Evolutionary conservation across 2,113 vertebrate genomes (phyloP).

Genomic region (Nothocercus julius): DNA sequence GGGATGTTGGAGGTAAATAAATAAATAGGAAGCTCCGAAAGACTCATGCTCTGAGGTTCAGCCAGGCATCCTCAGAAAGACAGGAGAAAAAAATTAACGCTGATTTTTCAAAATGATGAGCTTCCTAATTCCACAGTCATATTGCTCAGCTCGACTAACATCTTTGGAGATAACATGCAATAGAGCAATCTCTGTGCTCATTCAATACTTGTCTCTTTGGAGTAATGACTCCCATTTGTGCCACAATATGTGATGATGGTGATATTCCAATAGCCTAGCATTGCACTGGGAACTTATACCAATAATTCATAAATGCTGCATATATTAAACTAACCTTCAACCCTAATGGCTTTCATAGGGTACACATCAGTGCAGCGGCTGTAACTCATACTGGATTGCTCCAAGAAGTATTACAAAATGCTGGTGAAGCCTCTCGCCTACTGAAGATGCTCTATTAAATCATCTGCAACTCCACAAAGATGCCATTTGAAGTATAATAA

Average conservation of each 20-base stretch:
- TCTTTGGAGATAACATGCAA: background rate
- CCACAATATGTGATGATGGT: slow-evolving; percentile 17
- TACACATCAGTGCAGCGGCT: background rate
- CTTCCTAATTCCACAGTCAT: background rate
- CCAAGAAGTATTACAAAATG: background rate
- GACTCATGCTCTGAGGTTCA: background rate
- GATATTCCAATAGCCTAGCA: slow-evolving; percentile 26
- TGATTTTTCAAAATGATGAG: background rate
- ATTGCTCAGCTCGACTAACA: background rate
- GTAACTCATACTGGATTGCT: background rate
- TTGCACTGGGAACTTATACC: background rate
- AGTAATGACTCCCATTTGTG: slow-evolving; percentile 46
- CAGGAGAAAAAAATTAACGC: background rate
- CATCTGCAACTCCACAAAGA: background rate
- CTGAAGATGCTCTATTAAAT: slow-evolving; percentile 1
- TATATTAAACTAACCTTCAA: slow-evolving; percentile 55
- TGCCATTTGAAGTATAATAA: background rate
- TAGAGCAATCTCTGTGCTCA: background rate
- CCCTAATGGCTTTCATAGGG: slow-evolving; percentile 26
- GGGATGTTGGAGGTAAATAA: rapidly evolving
- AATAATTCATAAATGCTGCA: slow-evolving; percentile 37
- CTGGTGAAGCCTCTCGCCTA: background rate
- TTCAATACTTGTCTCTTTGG: slow-evolving; percentile 13
- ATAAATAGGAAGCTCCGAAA: too few species aligned
- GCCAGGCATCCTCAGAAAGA: background rate